Percentiles rank a stretch among this genome's conserved stretches.
Conservation (phyloP, 1,140 invertebrate genomes). For the Wiebesia pumilae region DNA sequence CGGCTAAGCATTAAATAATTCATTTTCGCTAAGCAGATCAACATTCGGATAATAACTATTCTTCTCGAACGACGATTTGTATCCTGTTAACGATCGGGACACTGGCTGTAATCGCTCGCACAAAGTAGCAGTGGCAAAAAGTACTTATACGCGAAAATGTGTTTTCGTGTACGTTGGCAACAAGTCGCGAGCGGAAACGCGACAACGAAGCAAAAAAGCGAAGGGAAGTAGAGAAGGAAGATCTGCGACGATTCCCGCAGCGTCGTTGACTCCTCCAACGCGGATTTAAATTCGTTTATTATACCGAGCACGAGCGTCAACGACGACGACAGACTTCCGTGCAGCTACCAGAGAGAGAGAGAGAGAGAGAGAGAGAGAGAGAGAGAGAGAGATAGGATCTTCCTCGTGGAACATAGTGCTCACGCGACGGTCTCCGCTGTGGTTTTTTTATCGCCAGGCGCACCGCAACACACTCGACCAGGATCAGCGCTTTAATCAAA, state of each 20-base stretch:
- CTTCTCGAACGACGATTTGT: too few relatives aligned
- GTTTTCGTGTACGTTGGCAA: neutral
- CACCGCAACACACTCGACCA: neutral
- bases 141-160: neutral
- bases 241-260: neutral
- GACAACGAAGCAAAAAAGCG: neutral
- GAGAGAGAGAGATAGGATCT: conserved; percentile 16
- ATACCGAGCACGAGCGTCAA: conserved; percentile 39
- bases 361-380: neutral
- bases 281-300: conserved; percentile 44
- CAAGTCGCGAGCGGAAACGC: neutral
- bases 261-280: neutral
- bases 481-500: neutral
- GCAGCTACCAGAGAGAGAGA: neutral
- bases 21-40: too few relatives aligned
- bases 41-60: too few relatives aligned
- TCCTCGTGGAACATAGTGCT: neutral
- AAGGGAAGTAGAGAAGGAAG: neutral
- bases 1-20: too few relatives aligned
- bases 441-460: neutral
- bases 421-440: neutral
- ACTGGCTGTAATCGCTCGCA: too few relatives aligned
- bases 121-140: too few relatives aligned
- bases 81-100: too few relatives aligned
- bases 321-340: conserved; percentile 31